phyloP scores from a whole-genome alignment of 2,797 vertebrate genomes.

The Spondyliosoma cantharus region DNA sequence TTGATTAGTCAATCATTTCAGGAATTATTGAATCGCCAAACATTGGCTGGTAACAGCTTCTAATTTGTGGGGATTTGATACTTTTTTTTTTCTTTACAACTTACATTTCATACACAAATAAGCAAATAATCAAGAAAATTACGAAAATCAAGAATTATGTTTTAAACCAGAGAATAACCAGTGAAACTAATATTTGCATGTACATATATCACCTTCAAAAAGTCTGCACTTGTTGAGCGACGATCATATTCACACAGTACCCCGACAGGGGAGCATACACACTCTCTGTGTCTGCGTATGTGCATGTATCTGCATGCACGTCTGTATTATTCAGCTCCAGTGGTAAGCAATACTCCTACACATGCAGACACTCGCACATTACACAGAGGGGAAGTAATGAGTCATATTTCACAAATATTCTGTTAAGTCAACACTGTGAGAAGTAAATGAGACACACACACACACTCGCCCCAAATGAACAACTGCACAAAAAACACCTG shows the following conservation, averaged over 20 bases:
- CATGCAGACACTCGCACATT: constrained; percentile 27
- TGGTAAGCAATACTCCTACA: constrained; percentile 28
- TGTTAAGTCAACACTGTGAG: constrained; percentile 28
- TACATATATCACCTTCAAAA: background rate
- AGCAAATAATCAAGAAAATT: background rate
- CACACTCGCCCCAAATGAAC: constrained; percentile 8
- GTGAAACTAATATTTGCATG: too few species aligned
- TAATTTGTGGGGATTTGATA: background rate
- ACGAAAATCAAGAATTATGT: too few species aligned
- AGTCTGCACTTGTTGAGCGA: background rate
- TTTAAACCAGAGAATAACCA: too few species aligned
- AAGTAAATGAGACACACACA: constrained; percentile 38
- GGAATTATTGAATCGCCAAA: background rate
- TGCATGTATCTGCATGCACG: constrained; percentile 6
- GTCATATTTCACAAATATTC: constrained; percentile 59
- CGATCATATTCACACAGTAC: background rate
- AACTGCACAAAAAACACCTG: background rate
- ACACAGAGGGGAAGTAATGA: constrained; percentile 64
- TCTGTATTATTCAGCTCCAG: constrained; percentile 45
- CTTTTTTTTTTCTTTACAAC: background rate
- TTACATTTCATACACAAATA: background rate
- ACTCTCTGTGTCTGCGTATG: background rate
- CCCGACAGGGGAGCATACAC: background rate
- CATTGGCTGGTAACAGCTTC: background rate
- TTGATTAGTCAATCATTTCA: background rate